A percentile compares a stretch with the other conserved stretches of the same genome.
Evolutionary conservation across 2,888 invertebrate species (phyloP).

Genomic region (Neuroscelio doddi): DNA sequence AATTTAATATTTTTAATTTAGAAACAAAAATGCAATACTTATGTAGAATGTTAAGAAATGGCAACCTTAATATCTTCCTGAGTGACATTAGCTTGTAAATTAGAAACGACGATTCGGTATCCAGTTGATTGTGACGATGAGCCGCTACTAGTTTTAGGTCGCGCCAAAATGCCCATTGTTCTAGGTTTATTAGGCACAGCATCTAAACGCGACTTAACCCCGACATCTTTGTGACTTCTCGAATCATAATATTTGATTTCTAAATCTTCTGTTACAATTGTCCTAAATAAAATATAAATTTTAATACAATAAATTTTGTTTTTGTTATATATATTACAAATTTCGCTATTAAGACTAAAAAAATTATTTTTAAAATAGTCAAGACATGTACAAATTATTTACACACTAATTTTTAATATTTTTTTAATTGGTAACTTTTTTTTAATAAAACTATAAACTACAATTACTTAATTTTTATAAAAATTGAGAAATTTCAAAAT

Average conservation of each 20-base stretch:
- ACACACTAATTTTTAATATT: no score
- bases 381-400: no score
- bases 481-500: no score
- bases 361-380: no score
- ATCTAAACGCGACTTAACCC: constrained; percentile 73
- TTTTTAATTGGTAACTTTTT: no score
- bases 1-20: no score
- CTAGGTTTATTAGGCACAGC: constrained; percentile 64
- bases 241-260: constrained; percentile 61
- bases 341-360: no score
- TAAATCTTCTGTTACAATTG: constrained; percentile 56
- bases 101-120: constrained; percentile 91
- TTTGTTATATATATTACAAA: background rate
- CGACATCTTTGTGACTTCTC: constrained; percentile 61
- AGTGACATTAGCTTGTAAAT: constrained; percentile 89
- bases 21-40: background rate
- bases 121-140: constrained; percentile 74
- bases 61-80: constrained; percentile 90
- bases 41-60: background rate
- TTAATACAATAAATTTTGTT: background rate
- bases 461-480: no score
- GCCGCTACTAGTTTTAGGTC: constrained; percentile 69
- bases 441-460: no score
- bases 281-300: constrained; percentile 46
- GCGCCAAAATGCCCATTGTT: constrained; percentile 64